Evolutionary conservation across 1,140 invertebrate species (phyloP).

Genomic region (Pogonomyrmex barbatus): DNA sequence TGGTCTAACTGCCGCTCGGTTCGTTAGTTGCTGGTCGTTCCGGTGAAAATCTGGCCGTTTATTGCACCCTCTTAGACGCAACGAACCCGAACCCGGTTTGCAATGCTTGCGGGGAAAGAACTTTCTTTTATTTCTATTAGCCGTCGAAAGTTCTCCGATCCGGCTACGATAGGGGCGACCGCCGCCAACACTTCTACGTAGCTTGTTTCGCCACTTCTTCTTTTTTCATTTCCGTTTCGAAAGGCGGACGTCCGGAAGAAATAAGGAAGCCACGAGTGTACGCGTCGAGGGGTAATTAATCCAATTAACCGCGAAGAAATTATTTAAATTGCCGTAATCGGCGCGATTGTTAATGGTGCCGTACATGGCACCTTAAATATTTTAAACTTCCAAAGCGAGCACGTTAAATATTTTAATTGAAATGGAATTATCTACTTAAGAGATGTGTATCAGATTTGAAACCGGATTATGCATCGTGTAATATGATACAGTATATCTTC

Average conservation of each 20-base stretch:
- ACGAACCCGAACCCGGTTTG: slow-evolving; percentile 70
- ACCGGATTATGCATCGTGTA: not conserved
- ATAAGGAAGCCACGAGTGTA: not conserved
- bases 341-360: not conserved
- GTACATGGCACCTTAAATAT: not conserved
- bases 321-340: slow-evolving; percentile 24
- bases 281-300: slow-evolving; percentile 45
- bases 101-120: slow-evolving; percentile 52
- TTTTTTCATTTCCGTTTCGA: slow-evolving; percentile 11
- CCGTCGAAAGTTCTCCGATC: slow-evolving; percentile 67
- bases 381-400: not conserved
- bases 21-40: slow-evolving; percentile 73
- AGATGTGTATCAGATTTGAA: not conserved
- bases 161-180: slow-evolving; percentile 38
- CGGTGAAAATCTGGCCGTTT: slow-evolving; percentile 74
- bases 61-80: slow-evolving; percentile 76
- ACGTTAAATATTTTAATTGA: not conserved
- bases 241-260: slow-evolving; percentile 36
- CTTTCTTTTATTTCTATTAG: slow-evolving; percentile 70
- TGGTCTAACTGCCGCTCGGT: slow-evolving; percentile 67
- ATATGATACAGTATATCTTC: not conserved
- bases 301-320: slow-evolving; percentile 39
- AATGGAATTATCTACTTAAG: slow-evolving; percentile 4
- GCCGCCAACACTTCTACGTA: slow-evolving; percentile 47
- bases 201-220: slow-evolving; percentile 36